Base-by-base conservation (phyloP, 2,113 vertebrate genomes). In the Heterocephalus glaber region DNA sequence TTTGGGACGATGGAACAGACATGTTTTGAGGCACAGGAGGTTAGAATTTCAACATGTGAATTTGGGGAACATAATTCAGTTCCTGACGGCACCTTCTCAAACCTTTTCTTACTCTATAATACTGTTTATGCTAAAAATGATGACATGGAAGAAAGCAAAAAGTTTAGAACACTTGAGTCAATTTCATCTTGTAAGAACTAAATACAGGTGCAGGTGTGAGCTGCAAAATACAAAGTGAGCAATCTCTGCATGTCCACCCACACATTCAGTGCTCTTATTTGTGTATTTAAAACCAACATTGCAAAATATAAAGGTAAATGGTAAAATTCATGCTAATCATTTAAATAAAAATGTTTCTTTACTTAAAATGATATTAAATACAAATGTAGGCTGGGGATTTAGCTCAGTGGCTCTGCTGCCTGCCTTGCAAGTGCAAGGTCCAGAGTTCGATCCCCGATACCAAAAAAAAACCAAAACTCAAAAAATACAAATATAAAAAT, bases 81-180 rank as follows among this genome's bases (percentile, higher is more conserved):
- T 28, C 33, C 6, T 22, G 1, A 79, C 16, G 61, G 49, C 13
- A 16, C 30, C 1, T 20, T 61, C 2, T 11, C 44, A 10, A 3
- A 7, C 12, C 12, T 7, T 49, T 26, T 20, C 61, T 60, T 26
- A 10, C 26, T 49, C 7, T 9, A 9, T 22, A 49, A 26, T 52
- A 58, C 33, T 22, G 30, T 79, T 79, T 5, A 35, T 58, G 30
- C 20, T 86, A 10, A 56, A 66, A 54, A 86, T 35, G 35, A 70
- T 7, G 70, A 17, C 60, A 22, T 9, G 4, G 17, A n/a, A 41
- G 61, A 72, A 60, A 17, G 26, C 3, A 20, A 33, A 17, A 30
- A 0, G 22, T 22, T 11, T 19, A 24, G 35, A 35, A 61, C 26
- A 0, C 9, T 26, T 0, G 63, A 2, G 16, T 58, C n/a, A 4